Evolutionary conservation across 2,113 vertebrate genomes (phyloP), one percentile per base, ranked within the genome.

Genomic region (Pithys albifrons): DNA sequence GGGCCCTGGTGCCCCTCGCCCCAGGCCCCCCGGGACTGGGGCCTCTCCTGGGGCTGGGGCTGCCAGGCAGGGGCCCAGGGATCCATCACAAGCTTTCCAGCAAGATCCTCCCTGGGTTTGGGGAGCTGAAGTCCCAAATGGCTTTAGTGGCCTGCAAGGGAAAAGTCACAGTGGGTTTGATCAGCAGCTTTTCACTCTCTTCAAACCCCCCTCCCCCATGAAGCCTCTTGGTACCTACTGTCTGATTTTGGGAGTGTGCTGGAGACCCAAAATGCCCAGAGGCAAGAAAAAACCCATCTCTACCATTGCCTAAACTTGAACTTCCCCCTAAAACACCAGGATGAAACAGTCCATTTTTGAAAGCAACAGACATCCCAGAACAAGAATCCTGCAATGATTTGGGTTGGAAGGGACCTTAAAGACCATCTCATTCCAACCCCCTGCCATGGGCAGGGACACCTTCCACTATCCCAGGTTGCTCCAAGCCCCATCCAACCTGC

Each of bases 21-120:
- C 93, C 83, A 25, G 0, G 13, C 2, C 0, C 33, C 72, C 19
- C 8, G 7, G 14, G 77, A 33, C 19, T 29, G 52, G 10, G n/a
- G 64, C 39, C 91, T 97, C n/a, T 93, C 88, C 62, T 3, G 0
- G 4, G 93, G 28, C 48, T 94, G 96, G 13, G 82, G 43, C 0
- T 3, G 48, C 77, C 24, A 3, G 29, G 45, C 82, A 19, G 94
- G 96, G 67, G 27, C 54, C 98, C 97, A 65, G 62, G 95, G 89
- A 29, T 98, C 97, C 98, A 98, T 98, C 75, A 24, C 24, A 20
- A 27, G 19, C 19, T 81, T 22, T 43, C 55, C 48, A 73, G 71
- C 3, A 3, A 85, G n/a, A 66, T 43, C 81, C 27, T 91, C 65
- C 48, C 87, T 7, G 11, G 3, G 46, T 91, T 41, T 9, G 37